Evolutionary conservation across 2,888 invertebrate genomes (phyloP).

Genomic region (Campaea margaritaria): DNA sequence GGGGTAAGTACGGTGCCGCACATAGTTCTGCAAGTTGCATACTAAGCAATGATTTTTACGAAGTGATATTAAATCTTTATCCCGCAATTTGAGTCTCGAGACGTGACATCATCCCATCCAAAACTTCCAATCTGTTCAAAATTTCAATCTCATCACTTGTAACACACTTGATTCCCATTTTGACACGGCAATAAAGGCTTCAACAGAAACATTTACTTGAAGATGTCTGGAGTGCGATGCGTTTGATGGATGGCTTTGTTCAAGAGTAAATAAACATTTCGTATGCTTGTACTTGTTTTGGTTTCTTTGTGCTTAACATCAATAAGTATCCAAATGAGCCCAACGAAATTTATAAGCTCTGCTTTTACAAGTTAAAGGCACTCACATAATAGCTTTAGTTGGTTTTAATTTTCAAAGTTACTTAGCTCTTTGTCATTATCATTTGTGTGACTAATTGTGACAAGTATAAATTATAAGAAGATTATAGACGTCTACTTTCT

Average conservation of each 20-base stretch:
- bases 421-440: no score
- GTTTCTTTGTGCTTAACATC: neutral
- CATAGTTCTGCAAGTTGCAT: no score
- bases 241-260: constrained; percentile 24
- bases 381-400: no score
- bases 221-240: constrained; percentile 23
- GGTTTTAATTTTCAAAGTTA: no score
- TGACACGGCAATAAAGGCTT: constrained; percentile 28
- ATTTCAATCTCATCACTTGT: neutral
- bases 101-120: neutral
- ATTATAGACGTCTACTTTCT: neutral
- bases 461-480: no score
- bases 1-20: no score
- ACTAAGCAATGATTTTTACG: no score
- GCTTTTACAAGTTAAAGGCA: no score
- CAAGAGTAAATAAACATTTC: constrained; percentile 23
- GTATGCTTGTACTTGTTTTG: constrained; percentile 1
- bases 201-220: constrained; percentile 23
- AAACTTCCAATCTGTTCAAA: neutral
- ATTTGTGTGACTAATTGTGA: neutral
- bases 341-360: no score
- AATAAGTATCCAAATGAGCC: neutral
- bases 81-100: no score
- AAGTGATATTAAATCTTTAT: no score
- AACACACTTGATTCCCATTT: constrained; percentile 17